Evolutionary conservation across 2,797 vertebrate genomes (phyloP).

Genomic region (Macroramphosus scolopax): DNA sequence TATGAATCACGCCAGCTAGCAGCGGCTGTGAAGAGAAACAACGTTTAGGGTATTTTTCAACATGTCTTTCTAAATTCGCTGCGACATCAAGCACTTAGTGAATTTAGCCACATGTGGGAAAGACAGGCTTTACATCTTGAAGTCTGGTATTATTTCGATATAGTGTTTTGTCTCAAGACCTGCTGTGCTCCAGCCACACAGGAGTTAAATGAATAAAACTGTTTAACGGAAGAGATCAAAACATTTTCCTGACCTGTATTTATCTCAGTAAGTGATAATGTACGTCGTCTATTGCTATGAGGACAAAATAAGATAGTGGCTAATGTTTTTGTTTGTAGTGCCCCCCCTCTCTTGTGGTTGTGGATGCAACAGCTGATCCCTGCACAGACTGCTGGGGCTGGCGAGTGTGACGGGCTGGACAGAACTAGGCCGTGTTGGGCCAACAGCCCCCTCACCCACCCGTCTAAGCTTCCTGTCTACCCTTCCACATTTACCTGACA

Average conservation of each 20-base stretch:
- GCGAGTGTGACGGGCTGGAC: constrained; percentile 30
- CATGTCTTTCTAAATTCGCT: too few species aligned
- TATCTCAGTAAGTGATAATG: constrained; percentile 37
- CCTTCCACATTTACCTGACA: constrained; percentile 56
- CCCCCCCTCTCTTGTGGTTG: constrained; percentile 16
- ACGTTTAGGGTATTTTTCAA: too few species aligned
- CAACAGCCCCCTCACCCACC: constrained; percentile 20
- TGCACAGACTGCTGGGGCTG: constrained; percentile 1
- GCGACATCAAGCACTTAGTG: constrained; percentile 4
- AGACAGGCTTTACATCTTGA: constrained; percentile 6
- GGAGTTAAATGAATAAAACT: constrained; percentile 21
- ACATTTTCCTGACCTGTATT: constrained; percentile 25
- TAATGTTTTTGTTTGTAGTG: constrained; percentile 28
- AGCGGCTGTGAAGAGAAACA: too few species aligned
- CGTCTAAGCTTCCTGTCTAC: constrained; percentile 46
- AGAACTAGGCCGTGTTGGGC: constrained; percentile 34
- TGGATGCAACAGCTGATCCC: constrained; percentile 18
- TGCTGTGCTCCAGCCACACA: constrained; percentile 2
- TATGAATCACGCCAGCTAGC: too few species aligned
- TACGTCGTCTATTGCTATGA: constrained; percentile 20
- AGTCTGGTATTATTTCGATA: constrained; percentile 9
- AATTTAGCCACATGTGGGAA: background rate
- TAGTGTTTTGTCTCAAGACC: constrained; percentile 15
- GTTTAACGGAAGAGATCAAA: constrained; percentile 34
- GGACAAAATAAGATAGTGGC: constrained; percentile 38